A percentile compares a stretch with the other conserved stretches of the same genome.
Evolutionary conservation across 2,113 vertebrate species (phyloP).

Genomic region (Excalfactoria chinensis): DNA sequence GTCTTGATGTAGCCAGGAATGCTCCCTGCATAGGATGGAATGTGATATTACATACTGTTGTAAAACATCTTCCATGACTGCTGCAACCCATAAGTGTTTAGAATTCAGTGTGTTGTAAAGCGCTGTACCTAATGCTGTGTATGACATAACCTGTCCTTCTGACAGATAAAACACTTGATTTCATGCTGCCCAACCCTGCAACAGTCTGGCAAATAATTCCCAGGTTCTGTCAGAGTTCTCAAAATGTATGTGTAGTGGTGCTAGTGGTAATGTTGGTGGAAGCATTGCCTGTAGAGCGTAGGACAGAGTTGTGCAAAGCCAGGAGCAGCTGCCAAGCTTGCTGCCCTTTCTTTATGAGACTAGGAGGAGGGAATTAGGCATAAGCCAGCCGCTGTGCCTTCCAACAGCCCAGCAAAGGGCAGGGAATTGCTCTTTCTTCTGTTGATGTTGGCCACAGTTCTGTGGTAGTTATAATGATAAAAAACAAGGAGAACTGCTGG

Average conservation of each 20-base stretch:
- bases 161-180: not conserved
- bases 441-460: not conserved
- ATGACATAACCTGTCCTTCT: not conserved
- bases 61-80: accelerated
- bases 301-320: not conserved
- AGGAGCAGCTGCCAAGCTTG: not conserved
- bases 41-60: not conserved
- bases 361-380: accelerated
- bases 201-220: not conserved
- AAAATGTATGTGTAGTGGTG: not conserved
- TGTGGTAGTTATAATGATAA: not conserved
- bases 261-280: not conserved
- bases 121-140: not conserved
- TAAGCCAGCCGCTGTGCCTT: not conserved
- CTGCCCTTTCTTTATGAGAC: accelerated
- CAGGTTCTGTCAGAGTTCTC: not conserved
- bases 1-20: not conserved
- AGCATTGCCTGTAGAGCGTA: not conserved
- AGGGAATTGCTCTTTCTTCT: not conserved
- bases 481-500: not conserved
- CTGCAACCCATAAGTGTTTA: not conserved
- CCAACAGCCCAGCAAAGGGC: not conserved
- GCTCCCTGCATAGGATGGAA: not conserved
- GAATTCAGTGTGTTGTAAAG: not conserved
- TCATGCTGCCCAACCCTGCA: not conserved